Conservation (phyloP, 2,113 vertebrate genomes). For the Triplophysa siluroides region DNA sequence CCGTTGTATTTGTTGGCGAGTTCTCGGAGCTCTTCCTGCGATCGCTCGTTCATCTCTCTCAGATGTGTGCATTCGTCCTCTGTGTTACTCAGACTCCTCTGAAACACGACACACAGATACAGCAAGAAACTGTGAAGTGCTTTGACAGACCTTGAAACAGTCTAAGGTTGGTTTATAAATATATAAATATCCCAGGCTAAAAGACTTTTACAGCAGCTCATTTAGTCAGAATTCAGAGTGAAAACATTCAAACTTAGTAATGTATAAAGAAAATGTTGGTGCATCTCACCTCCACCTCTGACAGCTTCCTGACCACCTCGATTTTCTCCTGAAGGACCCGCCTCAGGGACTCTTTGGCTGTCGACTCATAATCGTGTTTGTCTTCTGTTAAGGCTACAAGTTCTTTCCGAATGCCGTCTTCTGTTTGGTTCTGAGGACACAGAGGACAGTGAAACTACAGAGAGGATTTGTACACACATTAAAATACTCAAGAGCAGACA, state of each 20-base stretch:
- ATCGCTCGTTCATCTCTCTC: slow-evolving; percentile 95
- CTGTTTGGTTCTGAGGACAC: slow-evolving; percentile 86
- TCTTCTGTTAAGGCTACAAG: slow-evolving; percentile 95
- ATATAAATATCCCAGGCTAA: too few species aligned
- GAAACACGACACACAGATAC: slow-evolving; percentile 26
- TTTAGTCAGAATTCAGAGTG: too few species aligned
- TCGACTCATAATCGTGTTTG: slow-evolving; percentile 99
- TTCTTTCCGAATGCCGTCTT: slow-evolving; percentile 95
- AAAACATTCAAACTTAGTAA: too few species aligned
- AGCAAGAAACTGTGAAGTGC: not conserved
- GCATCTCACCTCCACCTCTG: slow-evolving; percentile 92
- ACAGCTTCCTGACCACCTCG: slow-evolving; percentile 96
- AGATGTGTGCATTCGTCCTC: slow-evolving; percentile 99
- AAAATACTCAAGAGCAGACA: not conserved
- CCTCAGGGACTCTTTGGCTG: slow-evolving; percentile 97
- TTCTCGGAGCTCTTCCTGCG: slow-evolving; percentile 94
- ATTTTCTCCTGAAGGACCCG: slow-evolving; percentile 99
- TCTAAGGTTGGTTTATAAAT: too few species aligned
- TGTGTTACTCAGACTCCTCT: slow-evolving; percentile 95
- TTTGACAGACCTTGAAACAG: too few species aligned
- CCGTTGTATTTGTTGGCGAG: slow-evolving; percentile 97
- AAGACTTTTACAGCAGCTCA: too few species aligned
- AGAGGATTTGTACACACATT: not conserved
- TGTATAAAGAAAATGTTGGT: not conserved
- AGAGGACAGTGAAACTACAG: not conserved